phyloP scores from a whole-genome alignment of 2,113 vertebrate species.

The Passer domesticus region DNA sequence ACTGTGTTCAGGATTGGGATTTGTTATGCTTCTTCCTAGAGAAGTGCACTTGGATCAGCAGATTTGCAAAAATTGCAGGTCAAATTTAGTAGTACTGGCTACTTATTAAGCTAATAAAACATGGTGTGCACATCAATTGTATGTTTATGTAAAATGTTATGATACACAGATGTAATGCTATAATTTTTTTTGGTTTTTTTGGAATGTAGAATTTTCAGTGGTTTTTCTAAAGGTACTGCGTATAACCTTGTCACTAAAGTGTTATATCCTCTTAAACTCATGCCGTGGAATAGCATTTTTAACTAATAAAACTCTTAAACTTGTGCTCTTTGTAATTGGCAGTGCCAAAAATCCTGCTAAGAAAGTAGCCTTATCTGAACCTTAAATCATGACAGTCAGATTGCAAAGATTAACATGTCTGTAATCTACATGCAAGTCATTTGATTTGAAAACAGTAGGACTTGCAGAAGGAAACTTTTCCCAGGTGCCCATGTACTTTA shows the following conservation, averaged over 20 bases:
- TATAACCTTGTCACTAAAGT: background rate
- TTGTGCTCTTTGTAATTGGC: background rate
- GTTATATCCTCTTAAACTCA: background rate
- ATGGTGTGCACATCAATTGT: no score
- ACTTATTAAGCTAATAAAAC: background rate
- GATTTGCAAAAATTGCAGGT: background rate
- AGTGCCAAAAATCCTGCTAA: background rate
- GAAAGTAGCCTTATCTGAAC: background rate
- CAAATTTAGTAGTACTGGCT: background rate
- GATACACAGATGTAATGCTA: background rate
- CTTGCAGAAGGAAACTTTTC: background rate
- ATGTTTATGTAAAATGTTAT: background rate
- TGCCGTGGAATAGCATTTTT: background rate
- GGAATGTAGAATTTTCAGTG: background rate
- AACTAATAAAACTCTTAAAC: background rate
- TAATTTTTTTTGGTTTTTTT: background rate
- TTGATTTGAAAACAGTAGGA: background rate
- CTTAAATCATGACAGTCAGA: background rate
- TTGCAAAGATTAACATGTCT: background rate
- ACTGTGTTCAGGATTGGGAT: background rate
- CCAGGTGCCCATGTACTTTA: background rate
- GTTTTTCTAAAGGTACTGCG: background rate
- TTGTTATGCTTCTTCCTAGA: background rate
- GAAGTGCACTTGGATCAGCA: background rate
- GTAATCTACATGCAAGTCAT: background rate